These are phyloP conservation scores for Melanerpes formicivorus DNA, from an alignment of 2,113 vertebrate genomes.

Conservation along the genomic window DNA sequence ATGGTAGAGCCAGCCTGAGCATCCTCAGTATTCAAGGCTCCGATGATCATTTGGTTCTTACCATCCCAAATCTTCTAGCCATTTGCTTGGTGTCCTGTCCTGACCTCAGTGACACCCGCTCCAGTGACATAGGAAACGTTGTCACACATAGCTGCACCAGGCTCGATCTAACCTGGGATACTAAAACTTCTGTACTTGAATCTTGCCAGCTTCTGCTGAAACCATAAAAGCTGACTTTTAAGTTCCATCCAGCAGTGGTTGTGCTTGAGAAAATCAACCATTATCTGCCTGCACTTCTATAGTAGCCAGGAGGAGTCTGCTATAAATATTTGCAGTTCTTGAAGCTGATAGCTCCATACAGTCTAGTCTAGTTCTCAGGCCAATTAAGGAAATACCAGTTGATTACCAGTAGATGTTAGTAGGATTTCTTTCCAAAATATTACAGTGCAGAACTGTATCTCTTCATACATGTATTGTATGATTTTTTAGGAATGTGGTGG, in stretches of 20 bases:
- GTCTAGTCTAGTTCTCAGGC: neutral
- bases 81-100: neutral
- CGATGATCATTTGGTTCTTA: neutral
- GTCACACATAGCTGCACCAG: rapidly evolving
- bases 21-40: neutral
- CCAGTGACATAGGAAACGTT: neutral
- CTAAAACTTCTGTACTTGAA: neutral
- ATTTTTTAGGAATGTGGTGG: too few relatives aligned
- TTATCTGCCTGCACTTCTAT: neutral
- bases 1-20: neutral
- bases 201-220: conserved; percentile 19
- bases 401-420: neutral
- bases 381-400: neutral
- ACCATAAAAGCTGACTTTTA: neutral
- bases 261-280: neutral
- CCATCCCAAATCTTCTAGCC: neutral
- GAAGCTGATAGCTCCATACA: neutral
- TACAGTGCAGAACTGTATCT: neutral
- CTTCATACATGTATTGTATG: neutral
- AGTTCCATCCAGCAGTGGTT: neutral
- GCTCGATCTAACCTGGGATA: neutral
- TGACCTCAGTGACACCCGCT: neutral
- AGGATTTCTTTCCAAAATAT: neutral
- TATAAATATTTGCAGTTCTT: conserved; percentile 4
- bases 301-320: conserved; percentile 5